Evolutionary conservation across 1,140 invertebrate genomes (phyloP).

Genomic region (Zophobas atratus): DNA sequence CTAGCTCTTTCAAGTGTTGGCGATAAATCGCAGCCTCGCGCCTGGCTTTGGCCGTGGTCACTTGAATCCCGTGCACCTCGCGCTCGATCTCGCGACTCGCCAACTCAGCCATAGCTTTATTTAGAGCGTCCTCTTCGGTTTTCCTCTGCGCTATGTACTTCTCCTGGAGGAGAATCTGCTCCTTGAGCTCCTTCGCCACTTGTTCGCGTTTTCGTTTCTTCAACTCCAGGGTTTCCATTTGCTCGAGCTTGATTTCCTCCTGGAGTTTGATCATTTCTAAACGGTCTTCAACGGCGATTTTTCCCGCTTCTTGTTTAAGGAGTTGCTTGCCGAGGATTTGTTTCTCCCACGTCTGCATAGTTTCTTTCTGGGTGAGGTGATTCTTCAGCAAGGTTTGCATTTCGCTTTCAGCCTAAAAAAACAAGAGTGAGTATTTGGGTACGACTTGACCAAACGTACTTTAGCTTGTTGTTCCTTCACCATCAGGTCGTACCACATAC

Average conservation of each 20-base stretch:
- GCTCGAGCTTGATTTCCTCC: slow-evolving; percentile 59
- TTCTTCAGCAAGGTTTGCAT: slow-evolving; percentile 59
- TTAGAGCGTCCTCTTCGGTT: slow-evolving; percentile 61
- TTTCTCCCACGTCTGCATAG: slow-evolving; percentile 58
- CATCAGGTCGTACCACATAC: slow-evolving; percentile 63
- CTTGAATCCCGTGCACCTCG: slow-evolving; percentile 56
- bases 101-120: slow-evolving; percentile 52
- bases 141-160: slow-evolving; percentile 58
- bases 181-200: slow-evolving; percentile 57
- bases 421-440: neutral
- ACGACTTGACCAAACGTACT: slow-evolving; percentile 47
- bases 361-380: slow-evolving; percentile 55
- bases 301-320: slow-evolving; percentile 56
- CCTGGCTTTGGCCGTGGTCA: slow-evolving; percentile 51
- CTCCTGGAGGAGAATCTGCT: slow-evolving; percentile 60
- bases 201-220: slow-evolving; percentile 56
- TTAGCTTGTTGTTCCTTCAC: slow-evolving; percentile 59
- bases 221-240: slow-evolving; percentile 58
- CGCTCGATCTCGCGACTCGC: slow-evolving; percentile 58
- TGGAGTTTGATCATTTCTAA: slow-evolving; percentile 58
- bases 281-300: slow-evolving; percentile 57
- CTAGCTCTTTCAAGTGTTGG: slow-evolving; percentile 61
- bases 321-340: slow-evolving; percentile 63
- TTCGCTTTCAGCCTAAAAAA: slow-evolving; percentile 61
- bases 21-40: slow-evolving; percentile 60